Evolutionary conservation across 2,797 vertebrate genomes (phyloP), one percentile per base, ranked within the genome.

Genomic region (Poeciliopsis gracilis): DNA sequence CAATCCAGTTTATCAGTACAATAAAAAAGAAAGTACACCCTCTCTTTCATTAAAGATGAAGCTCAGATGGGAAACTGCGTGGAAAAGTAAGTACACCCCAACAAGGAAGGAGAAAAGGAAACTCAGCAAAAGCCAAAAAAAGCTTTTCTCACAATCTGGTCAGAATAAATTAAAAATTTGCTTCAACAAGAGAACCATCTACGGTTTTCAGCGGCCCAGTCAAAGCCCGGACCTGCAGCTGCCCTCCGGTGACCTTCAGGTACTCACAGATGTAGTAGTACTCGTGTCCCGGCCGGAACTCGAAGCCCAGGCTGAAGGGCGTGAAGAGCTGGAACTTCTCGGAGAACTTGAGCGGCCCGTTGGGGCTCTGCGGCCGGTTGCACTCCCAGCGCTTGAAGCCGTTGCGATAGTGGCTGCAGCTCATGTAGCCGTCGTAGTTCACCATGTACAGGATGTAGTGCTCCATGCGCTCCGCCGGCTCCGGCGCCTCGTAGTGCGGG

Each of bases 321-420:
- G 98, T 99, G 95, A 98, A 99, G 86, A 98, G 97, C 91, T 99
- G 98, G 94, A 99, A 98, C 94, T 99, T 99, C 95, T 99, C 98
- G 0, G 97, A 98, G 93, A 99, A 99, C 93, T 97, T 97, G 91
- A 99, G 96, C 12, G 98, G 97, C 1, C 97, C 98, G 30, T 91
- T 96, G 61, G 96, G 95, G 18, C 97, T 96, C 57, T 94, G 96
- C 0, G 98, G 98, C 12, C 97, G 94, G 93, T 98, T 98, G 85
- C 98, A 99, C 89, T 98, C 97, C 98, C 98, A 99, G 89, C 98
- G 97, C 79, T 98, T 98, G 96, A 98, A 97, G 90, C 97, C 97
- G 33, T 94, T 95, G 87, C 96, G 94, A 77, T 95, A 95, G 92
- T 97, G 97, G 94, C 98, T 97, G 23, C 98, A 99, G 92, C 96